Conservation (phyloP, 2,797 vertebrate genomes). For the Anniella stebbinsi region DNA sequence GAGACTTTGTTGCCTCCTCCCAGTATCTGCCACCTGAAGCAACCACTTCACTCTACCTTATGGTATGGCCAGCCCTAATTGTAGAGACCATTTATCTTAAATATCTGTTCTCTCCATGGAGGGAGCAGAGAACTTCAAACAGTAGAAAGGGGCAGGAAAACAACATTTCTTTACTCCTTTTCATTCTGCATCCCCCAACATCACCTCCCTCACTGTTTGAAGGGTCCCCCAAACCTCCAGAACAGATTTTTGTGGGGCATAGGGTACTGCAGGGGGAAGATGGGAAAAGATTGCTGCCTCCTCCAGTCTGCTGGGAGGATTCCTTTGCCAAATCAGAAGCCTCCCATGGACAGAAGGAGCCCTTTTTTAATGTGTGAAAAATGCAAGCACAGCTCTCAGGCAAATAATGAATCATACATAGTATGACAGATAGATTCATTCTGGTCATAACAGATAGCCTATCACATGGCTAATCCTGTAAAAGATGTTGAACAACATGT, state of each 20-base stretch:
- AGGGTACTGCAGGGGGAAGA: background rate
- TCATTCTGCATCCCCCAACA: background rate
- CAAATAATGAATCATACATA: fast-evolving
- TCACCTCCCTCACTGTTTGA: background rate
- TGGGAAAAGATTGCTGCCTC: background rate
- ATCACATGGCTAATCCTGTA: fast-evolving
- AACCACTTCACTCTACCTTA: too few species aligned
- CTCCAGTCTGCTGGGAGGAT: background rate
- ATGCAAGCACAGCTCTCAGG: constrained; percentile 11
- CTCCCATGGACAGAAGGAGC: background rate
- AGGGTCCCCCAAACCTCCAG: too few species aligned
- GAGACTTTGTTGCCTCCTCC: too few species aligned
- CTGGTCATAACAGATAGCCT: background rate
- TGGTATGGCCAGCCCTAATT: too few species aligned
- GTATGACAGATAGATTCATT: fast-evolving
- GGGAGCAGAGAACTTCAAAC: background rate
- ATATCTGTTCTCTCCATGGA: too few species aligned
- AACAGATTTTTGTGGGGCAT: too few species aligned
- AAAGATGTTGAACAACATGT: background rate
- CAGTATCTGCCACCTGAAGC: too few species aligned
- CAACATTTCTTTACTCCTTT: background rate
- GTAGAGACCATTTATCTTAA: too few species aligned
- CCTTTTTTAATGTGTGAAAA: background rate
- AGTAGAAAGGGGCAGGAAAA: background rate
- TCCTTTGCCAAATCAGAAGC: background rate